phyloP scores from a whole-genome alignment of 1,140 invertebrate species.

The Drosophila carrolli region DNA sequence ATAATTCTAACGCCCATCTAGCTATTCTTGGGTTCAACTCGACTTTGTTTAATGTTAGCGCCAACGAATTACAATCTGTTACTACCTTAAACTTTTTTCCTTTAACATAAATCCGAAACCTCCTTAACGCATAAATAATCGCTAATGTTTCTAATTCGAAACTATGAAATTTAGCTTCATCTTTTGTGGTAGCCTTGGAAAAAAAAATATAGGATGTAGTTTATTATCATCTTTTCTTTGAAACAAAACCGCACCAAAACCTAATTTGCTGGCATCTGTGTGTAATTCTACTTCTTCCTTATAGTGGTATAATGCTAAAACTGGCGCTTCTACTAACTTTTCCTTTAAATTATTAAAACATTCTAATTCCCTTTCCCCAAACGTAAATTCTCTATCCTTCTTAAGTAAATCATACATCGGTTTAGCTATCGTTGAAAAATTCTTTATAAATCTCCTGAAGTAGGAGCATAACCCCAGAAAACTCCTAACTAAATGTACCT shows the following conservation, averaged over 20 bases:
- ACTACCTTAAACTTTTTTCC: background rate
- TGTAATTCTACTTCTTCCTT: slow-evolving; percentile 1
- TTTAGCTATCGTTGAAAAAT: too few relatives aligned
- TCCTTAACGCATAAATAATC: background rate
- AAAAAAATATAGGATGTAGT: background rate
- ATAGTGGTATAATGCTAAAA: slow-evolving; percentile 54
- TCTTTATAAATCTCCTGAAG: too few relatives aligned
- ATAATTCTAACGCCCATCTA: slow-evolving; percentile 1
- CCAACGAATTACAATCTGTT: background rate
- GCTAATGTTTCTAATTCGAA: background rate
- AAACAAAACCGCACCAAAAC: too few relatives aligned
- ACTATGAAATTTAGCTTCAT: background rate
- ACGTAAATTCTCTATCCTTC: too few relatives aligned
- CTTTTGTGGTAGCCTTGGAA: slow-evolving; percentile 1
- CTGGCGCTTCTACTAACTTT: slow-evolving; percentile 45
- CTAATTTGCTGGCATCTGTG: too few relatives aligned
- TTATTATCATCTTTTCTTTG: slow-evolving; percentile 1
- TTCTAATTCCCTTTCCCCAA: too few relatives aligned
- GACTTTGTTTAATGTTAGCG: background rate
- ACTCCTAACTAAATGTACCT: slow-evolving; percentile 4
- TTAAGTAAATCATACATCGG: too few relatives aligned
- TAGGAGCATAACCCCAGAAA: slow-evolving; percentile 52
- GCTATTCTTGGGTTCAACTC: background rate
- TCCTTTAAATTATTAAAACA: too few relatives aligned
- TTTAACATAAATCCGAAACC: background rate